Base-by-base conservation (phyloP, 2,888 invertebrate species). In the Athalia circularis region DNA sequence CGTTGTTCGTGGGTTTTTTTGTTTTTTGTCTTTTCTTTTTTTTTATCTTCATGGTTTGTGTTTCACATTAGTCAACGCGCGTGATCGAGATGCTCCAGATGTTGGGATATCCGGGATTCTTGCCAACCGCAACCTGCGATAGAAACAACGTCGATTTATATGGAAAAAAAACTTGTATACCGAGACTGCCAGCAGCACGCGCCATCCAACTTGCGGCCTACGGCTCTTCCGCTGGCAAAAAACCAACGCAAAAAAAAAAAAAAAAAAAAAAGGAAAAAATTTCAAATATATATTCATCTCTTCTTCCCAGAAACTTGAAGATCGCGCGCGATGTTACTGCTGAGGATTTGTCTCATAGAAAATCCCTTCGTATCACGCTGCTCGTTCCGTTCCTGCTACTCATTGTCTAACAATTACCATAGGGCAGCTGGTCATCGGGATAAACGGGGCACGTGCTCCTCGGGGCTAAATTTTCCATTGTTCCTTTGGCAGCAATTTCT, bases 381-480 rank as follows among this genome's bases (percentile, higher is more conserved):
- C 29, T 29, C 54, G 29, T 6, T 54, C 7, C 45, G 52, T 43
- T n/a, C 15, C 52, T 29, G 11, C 68, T 15, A 13, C 29, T 29
- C 29, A 29, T 29, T 2, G 29, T 29, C 0, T 29, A 29, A 29
- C 29, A 29, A 29, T 29, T 29, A 13, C 52, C 29, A 9, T 29
- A 29, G 47, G 65, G 54, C 68, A 68, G 68, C 52, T 68, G 68
- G 68, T 54, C 54, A 7, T 68, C 68, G n/a, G 54, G 54, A 29
- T 29, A 29, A 29, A 68, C 54, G 15, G 15, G 54, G 68, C 68
- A 47, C 68, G 68, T 52, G 68, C 54, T 68, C 68, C 43, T 54
- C 3, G 54, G 54, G 54, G 8, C 15, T 11, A 43, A 68, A 68
- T 68, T 68, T 68, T 68, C 68, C 68, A 68, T 68, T 68, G 68